Evolutionary conservation across 1,140 invertebrate species (phyloP).

Genomic region (Heterodera schachtii): DNA sequence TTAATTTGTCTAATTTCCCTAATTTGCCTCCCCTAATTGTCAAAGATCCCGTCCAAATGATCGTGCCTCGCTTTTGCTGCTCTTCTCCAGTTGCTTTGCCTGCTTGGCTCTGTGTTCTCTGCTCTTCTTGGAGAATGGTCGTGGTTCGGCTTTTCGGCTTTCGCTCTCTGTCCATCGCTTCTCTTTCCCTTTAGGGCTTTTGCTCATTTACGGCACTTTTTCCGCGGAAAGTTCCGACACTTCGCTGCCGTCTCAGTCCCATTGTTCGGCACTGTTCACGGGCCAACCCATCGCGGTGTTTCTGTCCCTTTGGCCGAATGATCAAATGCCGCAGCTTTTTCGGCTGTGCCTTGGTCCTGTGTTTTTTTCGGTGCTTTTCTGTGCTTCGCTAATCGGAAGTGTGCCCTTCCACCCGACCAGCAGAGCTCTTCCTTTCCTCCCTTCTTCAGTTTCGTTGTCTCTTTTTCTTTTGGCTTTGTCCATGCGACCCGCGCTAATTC

Average conservation of each 20-base stretch:
- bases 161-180: too few relatives aligned
- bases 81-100: not conserved
- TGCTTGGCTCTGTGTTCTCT: slow-evolving; percentile 17
- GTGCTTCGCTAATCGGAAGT: slow-evolving; percentile 10
- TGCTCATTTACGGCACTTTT: not conserved
- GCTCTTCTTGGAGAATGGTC: slow-evolving; percentile 22
- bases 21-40: too few relatives aligned
- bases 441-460: not conserved
- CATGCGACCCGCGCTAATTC: not conserved
- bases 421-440: not conserved
- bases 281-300: not conserved
- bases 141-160: not conserved
- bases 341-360: not conserved
- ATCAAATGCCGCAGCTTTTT: slow-evolving; percentile 13
- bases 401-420: not conserved
- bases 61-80: slow-evolving; percentile 21
- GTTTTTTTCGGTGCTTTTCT: not conserved
- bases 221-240: not conserved
- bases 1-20: too few relatives aligned
- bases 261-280: slow-evolving; percentile 1
- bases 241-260: not conserved
- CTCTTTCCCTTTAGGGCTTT: not conserved
- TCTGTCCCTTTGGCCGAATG: slow-evolving; percentile 13
- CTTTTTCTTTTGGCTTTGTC: not conserved
- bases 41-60: slow-evolving; percentile 15